Conservation (phyloP, 92 coral and sea anemone genomes). For the Bergia sp. region DNA sequence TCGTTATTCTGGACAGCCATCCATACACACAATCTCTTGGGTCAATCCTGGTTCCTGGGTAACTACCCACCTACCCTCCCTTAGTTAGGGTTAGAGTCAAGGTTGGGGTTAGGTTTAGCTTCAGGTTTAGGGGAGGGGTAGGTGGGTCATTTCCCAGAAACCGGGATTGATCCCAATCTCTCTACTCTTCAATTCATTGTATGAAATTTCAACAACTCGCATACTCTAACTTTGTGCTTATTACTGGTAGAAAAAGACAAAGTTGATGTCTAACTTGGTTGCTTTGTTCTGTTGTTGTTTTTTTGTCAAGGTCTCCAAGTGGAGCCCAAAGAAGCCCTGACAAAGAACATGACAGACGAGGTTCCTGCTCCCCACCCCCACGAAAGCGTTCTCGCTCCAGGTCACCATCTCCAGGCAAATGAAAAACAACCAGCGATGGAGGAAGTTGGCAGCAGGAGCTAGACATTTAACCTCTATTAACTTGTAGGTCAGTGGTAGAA, state of each 20-base stretch:
- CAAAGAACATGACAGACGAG: neutral
- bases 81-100: too few relatives aligned
- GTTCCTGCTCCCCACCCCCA: constrained; percentile 46
- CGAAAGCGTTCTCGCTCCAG: constrained; percentile 44
- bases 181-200: neutral
- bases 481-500: constrained; percentile 44
- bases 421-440: neutral
- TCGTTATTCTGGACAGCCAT: neutral
- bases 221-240: neutral
- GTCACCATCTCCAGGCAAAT: neutral
- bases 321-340: constrained; percentile 17
- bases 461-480: constrained; percentile 27
- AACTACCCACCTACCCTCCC: too few relatives aligned
- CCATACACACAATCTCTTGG: neutral
- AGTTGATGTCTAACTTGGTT: neutral
- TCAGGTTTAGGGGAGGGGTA: too few relatives aligned
- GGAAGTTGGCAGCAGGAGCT: constrained; percentile 11
- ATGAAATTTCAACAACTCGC: too few relatives aligned
- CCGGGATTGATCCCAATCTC: neutral
- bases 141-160: too few relatives aligned
- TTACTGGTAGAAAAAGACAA: neutral
- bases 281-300: constrained; percentile 6
- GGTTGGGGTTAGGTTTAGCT: too few relatives aligned
- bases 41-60: too few relatives aligned
- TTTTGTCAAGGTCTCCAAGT: constrained; percentile 25